phyloP scores from a whole-genome alignment of 2,113 vertebrate species.

The Procavia capensis region DNA sequence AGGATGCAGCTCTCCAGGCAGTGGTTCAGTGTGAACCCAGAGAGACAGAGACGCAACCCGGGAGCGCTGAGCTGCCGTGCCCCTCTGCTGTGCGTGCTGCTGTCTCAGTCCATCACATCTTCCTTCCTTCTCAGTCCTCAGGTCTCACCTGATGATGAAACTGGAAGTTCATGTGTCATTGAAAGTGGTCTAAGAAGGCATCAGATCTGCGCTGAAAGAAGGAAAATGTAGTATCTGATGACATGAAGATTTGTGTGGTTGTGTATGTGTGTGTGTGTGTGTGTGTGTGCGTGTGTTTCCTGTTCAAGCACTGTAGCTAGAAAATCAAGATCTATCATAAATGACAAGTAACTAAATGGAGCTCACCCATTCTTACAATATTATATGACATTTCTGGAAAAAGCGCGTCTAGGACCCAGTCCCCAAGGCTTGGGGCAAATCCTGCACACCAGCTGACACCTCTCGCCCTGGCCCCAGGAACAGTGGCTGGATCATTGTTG shows the following conservation, averaged over 20 bases:
- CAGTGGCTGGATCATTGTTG: neutral
- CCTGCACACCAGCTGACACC: fast-evolving
- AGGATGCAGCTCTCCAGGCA: neutral
- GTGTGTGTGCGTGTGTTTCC: no score
- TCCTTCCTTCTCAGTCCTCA: neutral
- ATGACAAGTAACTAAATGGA: neutral
- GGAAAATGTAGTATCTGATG: neutral
- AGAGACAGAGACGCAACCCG: neutral
- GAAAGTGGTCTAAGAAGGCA: neutral
- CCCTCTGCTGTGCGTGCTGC: neutral
- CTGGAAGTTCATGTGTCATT: neutral
- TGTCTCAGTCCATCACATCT: fast-evolving
- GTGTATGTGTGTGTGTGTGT: fast-evolving
- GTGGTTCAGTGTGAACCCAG: neutral
- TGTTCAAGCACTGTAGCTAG: neutral
- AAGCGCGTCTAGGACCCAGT: no score
- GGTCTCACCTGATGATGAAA: neutral
- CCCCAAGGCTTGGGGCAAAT: neutral
- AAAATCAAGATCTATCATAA: neutral
- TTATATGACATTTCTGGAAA: neutral
- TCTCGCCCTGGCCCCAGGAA: fast-evolving
- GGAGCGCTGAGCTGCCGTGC: neutral
- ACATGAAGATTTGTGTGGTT: fast-evolving
- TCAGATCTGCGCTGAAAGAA: neutral
- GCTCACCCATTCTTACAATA: neutral